These are phyloP conservation scores for Trichacis sp. DNA, from an alignment of 2,888 invertebrate species.

Conservation along the genomic window DNA sequence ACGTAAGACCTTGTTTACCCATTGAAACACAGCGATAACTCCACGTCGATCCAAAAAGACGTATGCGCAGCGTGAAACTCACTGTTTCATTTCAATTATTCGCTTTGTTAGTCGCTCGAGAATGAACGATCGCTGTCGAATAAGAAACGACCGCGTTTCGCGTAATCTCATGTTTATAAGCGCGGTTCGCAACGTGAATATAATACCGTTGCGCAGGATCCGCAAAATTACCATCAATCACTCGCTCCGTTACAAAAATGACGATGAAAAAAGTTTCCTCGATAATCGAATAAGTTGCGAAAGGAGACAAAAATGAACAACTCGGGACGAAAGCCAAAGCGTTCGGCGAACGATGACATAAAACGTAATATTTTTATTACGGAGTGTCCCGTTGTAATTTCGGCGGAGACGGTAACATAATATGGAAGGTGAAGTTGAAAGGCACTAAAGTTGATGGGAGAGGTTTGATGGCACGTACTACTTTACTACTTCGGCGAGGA, in stretches of 20 bases:
- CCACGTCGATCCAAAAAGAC: too few relatives aligned
- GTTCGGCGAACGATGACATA: neutral
- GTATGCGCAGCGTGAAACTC: too few relatives aligned
- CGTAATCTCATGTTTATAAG: neutral
- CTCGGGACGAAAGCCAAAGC: too few relatives aligned
- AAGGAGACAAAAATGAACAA: too few relatives aligned
- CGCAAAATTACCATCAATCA: neutral
- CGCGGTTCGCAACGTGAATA: neutral
- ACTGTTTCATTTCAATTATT: neutral
- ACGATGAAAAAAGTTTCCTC: too few relatives aligned
- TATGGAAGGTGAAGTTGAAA: neutral
- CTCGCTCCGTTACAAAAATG: neutral
- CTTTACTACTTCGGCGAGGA: slow-evolving; percentile 6
- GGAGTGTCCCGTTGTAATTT: neutral
- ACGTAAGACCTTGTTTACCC: too few relatives aligned
- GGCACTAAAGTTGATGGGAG: neutral
- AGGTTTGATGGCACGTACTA: slow-evolving; percentile 3
- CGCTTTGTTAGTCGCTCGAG: neutral
- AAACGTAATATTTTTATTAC: slow-evolving; percentile 4
- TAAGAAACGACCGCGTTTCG: neutral
- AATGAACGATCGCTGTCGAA: neutral
- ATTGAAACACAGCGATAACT: too few relatives aligned
- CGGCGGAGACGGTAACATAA: neutral
- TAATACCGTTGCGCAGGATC: too few relatives aligned
- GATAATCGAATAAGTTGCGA: too few relatives aligned